Percentiles rank a stretch among this genome's conserved stretches.
Conservation (phyloP, 2,888 invertebrate species). For the Synanthedon myopaeformis region DNA sequence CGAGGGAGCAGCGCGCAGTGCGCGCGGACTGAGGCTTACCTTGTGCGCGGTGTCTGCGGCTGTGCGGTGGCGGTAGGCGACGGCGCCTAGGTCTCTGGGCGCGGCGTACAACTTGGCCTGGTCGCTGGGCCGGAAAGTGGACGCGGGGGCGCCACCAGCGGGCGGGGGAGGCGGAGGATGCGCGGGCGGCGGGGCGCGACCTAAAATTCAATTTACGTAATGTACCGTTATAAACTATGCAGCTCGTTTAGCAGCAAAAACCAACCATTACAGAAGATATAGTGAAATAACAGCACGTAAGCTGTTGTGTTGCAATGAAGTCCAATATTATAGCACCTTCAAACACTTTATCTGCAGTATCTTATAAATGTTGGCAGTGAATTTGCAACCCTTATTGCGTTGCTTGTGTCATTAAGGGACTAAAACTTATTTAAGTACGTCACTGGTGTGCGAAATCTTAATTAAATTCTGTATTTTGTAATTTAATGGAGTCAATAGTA, state of each 20-base stretch:
- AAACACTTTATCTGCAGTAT: too few species aligned
- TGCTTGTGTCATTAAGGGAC: too few species aligned
- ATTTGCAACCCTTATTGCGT: too few species aligned
- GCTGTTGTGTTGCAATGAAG: too few species aligned
- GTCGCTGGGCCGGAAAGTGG: conserved; percentile 90
- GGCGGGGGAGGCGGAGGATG: conserved; percentile 83
- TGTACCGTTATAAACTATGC: too few species aligned
- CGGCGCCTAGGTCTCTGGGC: conserved; percentile 74
- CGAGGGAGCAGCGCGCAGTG: too few species aligned
- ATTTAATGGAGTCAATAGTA: not conserved
- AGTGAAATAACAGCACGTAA: too few species aligned
- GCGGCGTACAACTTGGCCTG: conserved; percentile 81
- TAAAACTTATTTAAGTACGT: not conserved
- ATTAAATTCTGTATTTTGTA: not conserved
- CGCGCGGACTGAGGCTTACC: conserved; percentile 43
- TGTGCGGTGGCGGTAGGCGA: conserved; percentile 31
- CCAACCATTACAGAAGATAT: too few species aligned
- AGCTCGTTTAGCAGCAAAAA: too few species aligned
- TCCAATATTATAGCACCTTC: too few species aligned
- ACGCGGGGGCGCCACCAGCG: conserved; percentile 70
- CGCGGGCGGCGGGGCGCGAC: conserved; percentile 80
- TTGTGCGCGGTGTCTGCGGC: conserved; percentile 2
- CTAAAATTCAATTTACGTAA: too few species aligned
- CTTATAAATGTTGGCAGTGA: too few species aligned
- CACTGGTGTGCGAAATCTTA: not conserved